Evolutionary conservation across 2,113 vertebrate species (phyloP), one percentile per base, ranked within the genome.

Genomic region (Sander lucioperca): DNA sequence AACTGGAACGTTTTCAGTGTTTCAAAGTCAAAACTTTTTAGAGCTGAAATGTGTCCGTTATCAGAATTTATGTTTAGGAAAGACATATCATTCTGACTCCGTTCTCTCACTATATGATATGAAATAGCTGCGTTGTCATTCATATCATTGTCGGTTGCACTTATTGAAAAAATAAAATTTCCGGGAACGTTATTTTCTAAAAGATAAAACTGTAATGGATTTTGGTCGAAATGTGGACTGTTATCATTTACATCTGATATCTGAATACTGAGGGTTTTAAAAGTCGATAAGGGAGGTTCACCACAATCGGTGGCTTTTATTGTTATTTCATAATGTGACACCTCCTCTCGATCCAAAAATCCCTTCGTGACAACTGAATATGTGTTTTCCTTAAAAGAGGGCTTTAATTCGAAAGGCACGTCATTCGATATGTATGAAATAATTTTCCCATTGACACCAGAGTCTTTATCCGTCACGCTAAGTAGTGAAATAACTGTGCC

Each of bases 211-310:
- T 87, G 12, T 16, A 92, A 58, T 0, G 91, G 85, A 6, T 43
- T 91, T 69, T 87, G 56, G 0, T 6, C 0, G 16, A 95, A 95
- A 14, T 82, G 36, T 62, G 94, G 95, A 6, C 62, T 87, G 74
- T 95, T 95, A 16, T 95, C 95, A 59, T 95, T 95, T 1, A 93
- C 89, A 66, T 95, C 94, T 43, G 84, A 89, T 61, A 95, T 79
- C 3, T 91, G 39, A 67, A 95, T 87, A 6, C 0, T 76, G 0
- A 95, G 19, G 0, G 81, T 91, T 93, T 94, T 92, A 23, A 83
- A 27, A 0, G 86, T 33, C 0, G 86, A 88, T 45, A 94, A 80
- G 0, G 92, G 33, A 25, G 93, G 90, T 1, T 91, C 80, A 7
- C 94, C 94, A 51, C 83, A 81, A 27, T 95, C 94, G 0, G 76